Base-by-base conservation (phyloP, 1,140 invertebrate species). In the Pygmarrhopalites habei region DNA sequence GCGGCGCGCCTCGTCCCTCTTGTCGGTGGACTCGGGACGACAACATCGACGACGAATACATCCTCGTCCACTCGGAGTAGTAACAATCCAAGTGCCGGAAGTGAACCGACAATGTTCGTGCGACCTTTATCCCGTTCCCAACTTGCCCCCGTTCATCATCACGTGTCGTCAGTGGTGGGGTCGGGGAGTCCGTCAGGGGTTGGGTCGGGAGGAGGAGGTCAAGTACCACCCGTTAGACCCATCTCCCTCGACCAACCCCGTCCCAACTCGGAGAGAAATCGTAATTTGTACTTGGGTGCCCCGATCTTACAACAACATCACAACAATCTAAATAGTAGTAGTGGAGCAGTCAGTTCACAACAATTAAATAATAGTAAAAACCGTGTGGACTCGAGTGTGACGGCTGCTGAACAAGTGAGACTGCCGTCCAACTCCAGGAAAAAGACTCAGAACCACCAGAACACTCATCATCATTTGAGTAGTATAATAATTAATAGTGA, bases 191-290 rank as follows among this genome's bases (percentile, higher is more conserved):
- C n/a, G n/a, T n/a, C 43, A 19, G 15, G 57, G 30, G n/a, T 43
- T 12, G 19, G 62, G 72, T 72, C 60, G 73, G 68, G 30, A 72
- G 72, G 39, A 72, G 74, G 64, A 60, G 41, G 72, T 59, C 58
- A 75, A 1, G 44, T 62, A 19, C 62, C 69, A 1, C 63, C 70
- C 39, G 25, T 58, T 14, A 56, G 64, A 46, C 66, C 68, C 17
- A 72, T 68, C 47, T 65, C 65, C n/a, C 41, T 71, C 5, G 66
- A 71, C 35, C 64, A 66, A 26, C 69, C 69, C 7, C 35, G 69
- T 23, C 69, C 67, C 14, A 62, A 32, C 28, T 62, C 63, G 23
- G 68, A 72, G 41, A 25, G 65, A 12, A 74, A 73, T 28, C 67
- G 66, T 51, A 71, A 69, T 44, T 70, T 72, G 25, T 66, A 62